phyloP scores from a whole-genome alignment of 2,113 vertebrate genomes.

The Oenanthe oenanthe region DNA sequence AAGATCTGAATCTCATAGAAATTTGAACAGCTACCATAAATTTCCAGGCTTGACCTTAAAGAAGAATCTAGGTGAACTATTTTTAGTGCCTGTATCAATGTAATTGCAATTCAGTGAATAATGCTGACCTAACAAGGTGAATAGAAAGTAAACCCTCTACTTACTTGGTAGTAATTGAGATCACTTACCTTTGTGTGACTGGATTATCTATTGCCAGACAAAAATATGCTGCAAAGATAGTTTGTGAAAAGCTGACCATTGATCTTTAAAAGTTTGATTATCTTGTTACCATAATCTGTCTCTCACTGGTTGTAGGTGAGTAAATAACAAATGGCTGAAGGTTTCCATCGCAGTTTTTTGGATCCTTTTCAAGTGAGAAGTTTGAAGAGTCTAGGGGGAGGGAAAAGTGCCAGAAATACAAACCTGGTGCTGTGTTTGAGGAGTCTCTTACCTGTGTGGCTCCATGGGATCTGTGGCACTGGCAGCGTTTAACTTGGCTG shows the following conservation, averaged over 20 bases:
- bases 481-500: fast-evolving
- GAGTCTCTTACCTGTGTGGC: not conserved
- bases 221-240: not conserved
- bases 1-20: not conserved
- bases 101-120: not conserved
- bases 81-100: not conserved
- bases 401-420: not conserved
- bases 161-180: not conserved
- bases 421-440: not conserved
- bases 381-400: not conserved
- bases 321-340: not conserved
- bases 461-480: not conserved
- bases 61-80: constrained; percentile 21
- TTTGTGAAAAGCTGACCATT: not conserved
- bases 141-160: not conserved
- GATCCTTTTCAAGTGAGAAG: not conserved
- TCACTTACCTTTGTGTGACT: not conserved
- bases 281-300: not conserved
- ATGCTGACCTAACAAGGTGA: not conserved
- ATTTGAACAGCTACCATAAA: not conserved
- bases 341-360: not conserved
- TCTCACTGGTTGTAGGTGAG: not conserved
- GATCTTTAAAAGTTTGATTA: not conserved
- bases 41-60: not conserved
- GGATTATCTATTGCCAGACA: not conserved